phyloP scores from a whole-genome alignment of 2,113 vertebrate species.

The Myotis lucifugus region DNA sequence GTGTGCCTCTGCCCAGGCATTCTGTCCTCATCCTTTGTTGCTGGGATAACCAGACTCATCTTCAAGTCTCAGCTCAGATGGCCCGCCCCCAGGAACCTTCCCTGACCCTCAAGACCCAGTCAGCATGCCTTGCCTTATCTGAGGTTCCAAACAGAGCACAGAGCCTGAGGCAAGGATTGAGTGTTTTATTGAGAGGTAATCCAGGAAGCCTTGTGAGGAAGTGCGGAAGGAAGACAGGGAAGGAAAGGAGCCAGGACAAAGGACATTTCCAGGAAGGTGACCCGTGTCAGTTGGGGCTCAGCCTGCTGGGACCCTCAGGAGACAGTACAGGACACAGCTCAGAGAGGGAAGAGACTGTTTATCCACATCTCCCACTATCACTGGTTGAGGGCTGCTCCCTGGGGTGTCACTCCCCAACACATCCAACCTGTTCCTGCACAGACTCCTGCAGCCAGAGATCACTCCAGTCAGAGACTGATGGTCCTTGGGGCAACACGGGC shows the following conservation, averaged over 20 bases:
- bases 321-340: not conserved
- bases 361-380: not conserved
- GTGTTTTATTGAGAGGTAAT: too few species aligned
- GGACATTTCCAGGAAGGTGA: not conserved
- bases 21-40: not conserved
- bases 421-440: not conserved
- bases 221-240: not conserved
- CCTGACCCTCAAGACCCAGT: not conserved
- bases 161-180: not conserved
- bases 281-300: too few species aligned
- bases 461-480: not conserved
- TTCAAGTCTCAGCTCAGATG: not conserved
- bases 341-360: not conserved
- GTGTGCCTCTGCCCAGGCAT: not conserved
- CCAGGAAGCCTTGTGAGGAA: not conserved
- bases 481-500: not conserved
- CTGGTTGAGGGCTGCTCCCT: not conserved
- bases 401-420: not conserved
- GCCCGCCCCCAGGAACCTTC: not conserved
- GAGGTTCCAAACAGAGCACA: not conserved
- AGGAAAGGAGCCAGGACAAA: not conserved
- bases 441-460: not conserved
- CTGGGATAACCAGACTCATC: not conserved
- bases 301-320: not conserved
- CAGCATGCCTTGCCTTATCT: not conserved